Base-by-base conservation (phyloP, 2,797 vertebrate genomes). In the Geotria australis region DNA sequence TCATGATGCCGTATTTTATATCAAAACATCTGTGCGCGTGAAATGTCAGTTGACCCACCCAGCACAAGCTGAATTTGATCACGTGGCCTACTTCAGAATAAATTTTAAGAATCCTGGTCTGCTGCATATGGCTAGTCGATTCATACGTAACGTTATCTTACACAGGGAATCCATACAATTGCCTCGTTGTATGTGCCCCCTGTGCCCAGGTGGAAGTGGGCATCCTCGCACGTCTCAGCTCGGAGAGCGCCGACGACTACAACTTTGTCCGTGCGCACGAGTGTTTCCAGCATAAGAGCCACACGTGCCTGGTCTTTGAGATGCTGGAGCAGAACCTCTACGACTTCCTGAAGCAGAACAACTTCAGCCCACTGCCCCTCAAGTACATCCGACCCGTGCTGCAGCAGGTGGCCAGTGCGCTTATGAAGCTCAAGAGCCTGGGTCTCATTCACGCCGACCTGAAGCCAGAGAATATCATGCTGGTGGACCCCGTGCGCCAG, bases 201-300 rank as follows among this genome's bases (percentile, higher is more conserved):
- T 5, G 24, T 38, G 24, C 24, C 24, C 24, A 38, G 51, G 15
- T 55, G n/a, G 51, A 55, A 51, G 51, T 98, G 58, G 88, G 86
- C 77, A 96, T 96, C 70, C 79, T 96, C 14, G 91, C 83, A 63
- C 74, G 85, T 59, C 71, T 96, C 61, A 95, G 88, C 74, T 85
- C 83, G 1, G 89, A 96, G 68, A 96, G 94, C 48, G 88, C 88
- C 0, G 88, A 95, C 0, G 86, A 96, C 62, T 96, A 88, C 67
- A 96, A 96, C 70, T 96, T 95, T 1, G 88, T 94, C 59, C 85
- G 86, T 63, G 95, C 89, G 2, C 94, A 94, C 1, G 89, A 96
- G 72, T 96, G 89, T 70, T 96, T 96, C 76, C 89, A 95, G 72
- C 89, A 96, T 75, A 96, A 96, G 78, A 94, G 83, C 74, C 89